Percentiles rank a stretch among this genome's conserved stretches.
phyloP scores from a whole-genome alignment of 2,797 vertebrate genomes.

The Coregonus ussuriensis region DNA sequence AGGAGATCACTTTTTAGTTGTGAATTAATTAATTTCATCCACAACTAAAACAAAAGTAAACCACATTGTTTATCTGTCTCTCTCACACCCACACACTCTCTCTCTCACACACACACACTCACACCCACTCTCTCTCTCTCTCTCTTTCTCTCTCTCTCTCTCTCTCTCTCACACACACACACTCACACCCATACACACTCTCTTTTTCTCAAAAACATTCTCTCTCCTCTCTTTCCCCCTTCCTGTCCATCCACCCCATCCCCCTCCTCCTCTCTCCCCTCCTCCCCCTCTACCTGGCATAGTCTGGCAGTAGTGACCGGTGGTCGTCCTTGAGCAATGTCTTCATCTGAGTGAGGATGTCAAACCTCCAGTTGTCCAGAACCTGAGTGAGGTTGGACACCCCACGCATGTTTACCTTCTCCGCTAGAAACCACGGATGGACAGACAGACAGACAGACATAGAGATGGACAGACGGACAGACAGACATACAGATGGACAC shows the following conservation, averaged over 20 bases:
- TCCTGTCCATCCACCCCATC: too few relatives aligned
- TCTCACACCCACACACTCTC: too few relatives aligned
- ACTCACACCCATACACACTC: too few relatives aligned
- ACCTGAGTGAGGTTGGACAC: conserved; percentile 79
- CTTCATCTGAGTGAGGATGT: conserved; percentile 76
- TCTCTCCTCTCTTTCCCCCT: too few relatives aligned
- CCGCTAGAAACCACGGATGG: conserved; percentile 59
- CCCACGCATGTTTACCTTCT: conserved; percentile 73
- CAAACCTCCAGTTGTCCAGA: conserved; percentile 81
- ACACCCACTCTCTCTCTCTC: too few relatives aligned
- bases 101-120: too few relatives aligned
- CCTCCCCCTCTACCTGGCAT: conserved; percentile 67
- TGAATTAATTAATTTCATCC: neutral
- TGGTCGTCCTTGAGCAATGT: conserved; percentile 76
- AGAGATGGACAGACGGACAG: rapidly evolving
- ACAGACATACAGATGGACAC: too few relatives aligned
- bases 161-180: too few relatives aligned
- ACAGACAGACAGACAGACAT: neutral
- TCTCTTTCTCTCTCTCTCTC: too few relatives aligned
- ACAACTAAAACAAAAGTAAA: too few relatives aligned
- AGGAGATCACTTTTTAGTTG: neutral
- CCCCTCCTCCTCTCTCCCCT: too few relatives aligned
- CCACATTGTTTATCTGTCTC: too few relatives aligned
- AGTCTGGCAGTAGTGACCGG: conserved; percentile 78
- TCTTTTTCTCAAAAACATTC: neutral